These are phyloP conservation scores for Caenorhabditis briggsae DNA, from an alignment of 1,140 invertebrate genomes.

Conservation along the genomic window DNA sequence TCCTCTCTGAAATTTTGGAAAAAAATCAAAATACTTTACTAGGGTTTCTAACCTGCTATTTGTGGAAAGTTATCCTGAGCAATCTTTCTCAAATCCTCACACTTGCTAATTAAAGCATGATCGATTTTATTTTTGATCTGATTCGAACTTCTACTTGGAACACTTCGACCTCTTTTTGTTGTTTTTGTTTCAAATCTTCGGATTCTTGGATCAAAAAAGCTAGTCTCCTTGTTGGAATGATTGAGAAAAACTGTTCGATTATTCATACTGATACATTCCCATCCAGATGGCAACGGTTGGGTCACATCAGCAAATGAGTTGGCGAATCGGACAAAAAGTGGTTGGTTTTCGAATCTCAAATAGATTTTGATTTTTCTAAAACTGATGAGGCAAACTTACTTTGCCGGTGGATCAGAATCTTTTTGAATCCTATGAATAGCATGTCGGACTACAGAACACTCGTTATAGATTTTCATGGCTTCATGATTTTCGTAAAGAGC, in stretches of 20 bases:
- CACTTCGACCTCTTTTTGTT: constrained; percentile 20
- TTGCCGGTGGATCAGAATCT: constrained; percentile 7
- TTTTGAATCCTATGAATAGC: constrained; percentile 48
- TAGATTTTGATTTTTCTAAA: background rate
- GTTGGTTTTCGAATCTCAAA: constrained; percentile 30
- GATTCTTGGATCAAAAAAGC: constrained; percentile 29
- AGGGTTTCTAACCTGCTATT: background rate
- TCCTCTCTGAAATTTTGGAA: background rate
- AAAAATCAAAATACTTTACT: background rate
- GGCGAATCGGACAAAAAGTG: constrained; percentile 24
- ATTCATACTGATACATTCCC: constrained; percentile 30
- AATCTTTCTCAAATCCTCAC: constrained; percentile 53
- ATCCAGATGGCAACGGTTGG: constrained; percentile 4
- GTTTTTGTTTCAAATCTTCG: constrained; percentile 48
- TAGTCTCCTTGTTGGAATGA: constrained; percentile 18
- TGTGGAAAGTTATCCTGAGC: constrained; percentile 39
- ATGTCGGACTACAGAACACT: constrained; percentile 38
- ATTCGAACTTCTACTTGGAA: constrained; percentile 33
- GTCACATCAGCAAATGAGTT: constrained; percentile 42
- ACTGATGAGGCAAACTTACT: background rate
- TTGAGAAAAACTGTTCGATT: constrained; percentile 43
- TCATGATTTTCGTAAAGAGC: constrained; percentile 25
- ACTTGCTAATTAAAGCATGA: constrained; percentile 32
- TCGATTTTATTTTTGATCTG: constrained; percentile 5
- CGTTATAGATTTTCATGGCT: constrained; percentile 24